phyloP scores from a whole-genome alignment of 2,797 vertebrate species.

The Sebastes trivittatus region DNA sequence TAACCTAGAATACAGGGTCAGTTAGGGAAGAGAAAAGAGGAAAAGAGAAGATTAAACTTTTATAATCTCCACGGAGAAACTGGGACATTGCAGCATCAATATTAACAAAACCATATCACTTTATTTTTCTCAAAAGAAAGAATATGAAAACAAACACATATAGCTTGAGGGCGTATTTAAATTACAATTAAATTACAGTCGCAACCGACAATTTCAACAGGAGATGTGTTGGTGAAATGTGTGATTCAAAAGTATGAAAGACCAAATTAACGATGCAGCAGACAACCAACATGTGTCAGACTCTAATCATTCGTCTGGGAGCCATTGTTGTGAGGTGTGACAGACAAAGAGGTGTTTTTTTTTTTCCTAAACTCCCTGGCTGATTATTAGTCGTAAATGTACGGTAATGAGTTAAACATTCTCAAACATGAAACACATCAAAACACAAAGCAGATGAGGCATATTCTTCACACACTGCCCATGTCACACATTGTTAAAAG shows the following conservation, averaged over 20 bases:
- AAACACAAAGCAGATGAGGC: neutral
- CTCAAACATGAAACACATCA: neutral
- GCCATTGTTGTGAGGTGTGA: slow-evolving; percentile 15
- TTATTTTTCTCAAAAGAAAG: neutral
- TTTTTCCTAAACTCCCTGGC: neutral
- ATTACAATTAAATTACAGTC: slow-evolving; percentile 21
- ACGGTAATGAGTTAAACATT: slow-evolving; percentile 2
- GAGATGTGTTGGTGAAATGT: slow-evolving; percentile 14
- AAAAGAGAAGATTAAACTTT: slow-evolving; percentile 27
- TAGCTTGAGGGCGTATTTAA: slow-evolving; percentile 10
- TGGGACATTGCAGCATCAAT: slow-evolving; percentile 18
- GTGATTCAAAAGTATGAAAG: slow-evolving; percentile 23
- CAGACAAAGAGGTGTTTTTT: slow-evolving; percentile 1
- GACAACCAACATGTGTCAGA: slow-evolving; percentile 20
- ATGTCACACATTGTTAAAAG: neutral
- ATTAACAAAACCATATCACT: slow-evolving; percentile 1
- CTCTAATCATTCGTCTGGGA: slow-evolving; percentile 31
- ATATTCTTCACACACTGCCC: neutral
- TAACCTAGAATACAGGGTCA: neutral
- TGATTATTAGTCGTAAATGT: slow-evolving; percentile 27
- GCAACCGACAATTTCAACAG: neutral
- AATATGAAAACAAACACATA: neutral
- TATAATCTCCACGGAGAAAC: slow-evolving; percentile 18
- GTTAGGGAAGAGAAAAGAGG: neutral
- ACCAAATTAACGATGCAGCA: slow-evolving; percentile 18